Evolutionary conservation across 2,113 vertebrate species (phyloP).

Genomic region (Turnix velox): DNA sequence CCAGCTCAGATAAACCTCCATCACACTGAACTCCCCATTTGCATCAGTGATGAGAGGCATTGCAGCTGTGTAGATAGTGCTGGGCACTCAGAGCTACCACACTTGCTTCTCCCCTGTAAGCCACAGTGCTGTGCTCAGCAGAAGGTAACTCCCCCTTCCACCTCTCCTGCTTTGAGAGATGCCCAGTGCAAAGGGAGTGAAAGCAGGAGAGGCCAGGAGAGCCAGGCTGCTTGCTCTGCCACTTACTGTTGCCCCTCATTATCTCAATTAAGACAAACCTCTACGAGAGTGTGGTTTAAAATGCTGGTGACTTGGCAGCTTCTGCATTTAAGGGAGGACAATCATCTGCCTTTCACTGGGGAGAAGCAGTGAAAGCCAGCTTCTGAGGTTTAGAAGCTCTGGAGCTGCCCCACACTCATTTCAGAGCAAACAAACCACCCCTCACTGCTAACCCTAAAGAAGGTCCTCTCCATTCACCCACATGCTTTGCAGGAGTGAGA

Average conservation of each 20-base stretch:
- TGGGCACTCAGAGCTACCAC: neutral
- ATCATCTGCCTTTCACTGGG: neutral
- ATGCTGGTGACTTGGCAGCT: neutral
- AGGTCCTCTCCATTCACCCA: rapidly evolving
- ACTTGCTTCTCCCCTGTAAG: conserved; percentile 7
- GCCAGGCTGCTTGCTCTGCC: neutral
- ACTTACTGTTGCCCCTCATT: conserved; percentile 33
- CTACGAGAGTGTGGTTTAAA: neutral
- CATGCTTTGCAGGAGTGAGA: neutral
- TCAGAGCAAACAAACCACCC: neutral
- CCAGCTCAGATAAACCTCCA: neutral
- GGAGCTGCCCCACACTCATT: rapidly evolving
- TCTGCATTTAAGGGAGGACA: neutral
- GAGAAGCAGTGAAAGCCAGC: neutral
- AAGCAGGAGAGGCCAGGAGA: neutral
- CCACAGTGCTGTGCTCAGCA: neutral
- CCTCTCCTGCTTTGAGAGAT: neutral
- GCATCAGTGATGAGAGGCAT: conserved; percentile 41
- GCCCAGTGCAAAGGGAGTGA: neutral
- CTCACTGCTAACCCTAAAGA: too few relatives aligned
- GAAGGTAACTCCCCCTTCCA: neutral
- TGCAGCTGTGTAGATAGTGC: neutral
- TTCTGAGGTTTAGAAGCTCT: neutral
- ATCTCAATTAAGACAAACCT: conserved; percentile 50
- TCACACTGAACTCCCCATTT: neutral